Evolutionary conservation across 2,113 vertebrate species (phyloP).

Genomic region (Mionectes macconnelli): DNA sequence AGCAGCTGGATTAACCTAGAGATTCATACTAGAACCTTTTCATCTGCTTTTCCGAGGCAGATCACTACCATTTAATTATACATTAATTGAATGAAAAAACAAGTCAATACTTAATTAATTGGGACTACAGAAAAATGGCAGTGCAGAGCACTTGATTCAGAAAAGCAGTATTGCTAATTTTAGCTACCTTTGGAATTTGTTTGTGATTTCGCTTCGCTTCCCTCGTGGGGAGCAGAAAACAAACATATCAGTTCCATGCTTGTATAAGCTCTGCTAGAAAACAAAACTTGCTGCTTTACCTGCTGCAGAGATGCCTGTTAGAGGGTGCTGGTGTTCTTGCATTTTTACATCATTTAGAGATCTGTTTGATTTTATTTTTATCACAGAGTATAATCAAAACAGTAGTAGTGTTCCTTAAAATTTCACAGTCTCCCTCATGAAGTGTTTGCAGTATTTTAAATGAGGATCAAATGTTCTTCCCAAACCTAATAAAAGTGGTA

Average conservation of each 20-base stretch:
- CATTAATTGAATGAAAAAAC: constrained; percentile 67
- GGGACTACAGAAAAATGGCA: constrained; percentile 9
- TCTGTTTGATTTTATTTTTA: constrained; percentile 11
- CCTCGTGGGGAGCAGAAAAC: neutral
- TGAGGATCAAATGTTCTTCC: constrained; percentile 67
- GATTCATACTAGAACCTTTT: constrained; percentile 74
- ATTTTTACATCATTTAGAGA: constrained; percentile 1
- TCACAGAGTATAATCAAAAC: constrained; percentile 67
- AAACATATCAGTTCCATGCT: neutral
- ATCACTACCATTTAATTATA: constrained; percentile 68
- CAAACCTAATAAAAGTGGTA: constrained; percentile 48
- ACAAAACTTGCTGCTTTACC: neutral
- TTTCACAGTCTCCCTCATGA: constrained; percentile 54
- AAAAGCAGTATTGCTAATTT: constrained; percentile 8
- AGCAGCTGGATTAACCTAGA: constrained; percentile 79
- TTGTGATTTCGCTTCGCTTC: neutral
- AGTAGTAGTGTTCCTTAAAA: constrained; percentile 68
- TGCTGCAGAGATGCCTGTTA: neutral
- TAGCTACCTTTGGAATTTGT: neutral
- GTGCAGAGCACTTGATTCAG: neutral
- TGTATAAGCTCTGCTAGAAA: neutral
- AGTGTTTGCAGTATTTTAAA: constrained; percentile 63
- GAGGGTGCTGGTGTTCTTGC: constrained; percentile 12
- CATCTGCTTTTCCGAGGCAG: constrained; percentile 75
- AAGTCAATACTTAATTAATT: constrained; percentile 67